Evolutionary conservation across 2,888 invertebrate species (phyloP), one percentile per base, ranked within the genome.

Genomic region (Agrochola litura): DNA sequence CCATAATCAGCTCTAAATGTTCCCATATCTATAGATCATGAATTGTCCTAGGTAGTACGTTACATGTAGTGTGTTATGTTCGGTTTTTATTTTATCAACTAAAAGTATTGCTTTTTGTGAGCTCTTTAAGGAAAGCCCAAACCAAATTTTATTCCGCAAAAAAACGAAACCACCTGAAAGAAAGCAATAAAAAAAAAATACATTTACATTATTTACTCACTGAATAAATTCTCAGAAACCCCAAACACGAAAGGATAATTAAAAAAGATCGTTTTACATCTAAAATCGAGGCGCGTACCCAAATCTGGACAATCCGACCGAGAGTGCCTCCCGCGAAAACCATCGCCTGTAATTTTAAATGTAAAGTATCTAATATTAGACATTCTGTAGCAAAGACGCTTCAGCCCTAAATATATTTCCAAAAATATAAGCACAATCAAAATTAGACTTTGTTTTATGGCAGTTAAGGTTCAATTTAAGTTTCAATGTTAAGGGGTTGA

Each of bases 281-380:
- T 43, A 41, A 79, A 77, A 76, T 71, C 30, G 41, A 37, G 52
- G 54, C 25, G 64, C 67, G 69, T 69, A 64, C 66, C 56, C 64
- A 83, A 87, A 87, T 78, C 81, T 84, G 79, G 82, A 84, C 81
- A 74, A 86, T 83, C 73, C 70, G 3, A 76, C 76, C 66, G n/a
- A 78, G 80, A 79, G 64, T 54, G 77, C 74, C 70, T 63, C 37
- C 54, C 81, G 73, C 85, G 80, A 89, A 89, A 86, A 90, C 89
- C 89, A 90, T 86, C 87, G 88, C 89, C 89, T 89, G 90, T 91
- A 90, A 92, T 91, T 92, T 91, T 88, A 89, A 93, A 91, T 90
- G 91, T 90, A 91, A 92, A 93, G 88, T 89, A 88, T 91, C 89
- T 91, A 92, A 92, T 91, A 91, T 88, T 89, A 87, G 89, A 87